Conservation (phyloP, 2,113 vertebrate genomes). For the Marmota flaviventris region DNA sequence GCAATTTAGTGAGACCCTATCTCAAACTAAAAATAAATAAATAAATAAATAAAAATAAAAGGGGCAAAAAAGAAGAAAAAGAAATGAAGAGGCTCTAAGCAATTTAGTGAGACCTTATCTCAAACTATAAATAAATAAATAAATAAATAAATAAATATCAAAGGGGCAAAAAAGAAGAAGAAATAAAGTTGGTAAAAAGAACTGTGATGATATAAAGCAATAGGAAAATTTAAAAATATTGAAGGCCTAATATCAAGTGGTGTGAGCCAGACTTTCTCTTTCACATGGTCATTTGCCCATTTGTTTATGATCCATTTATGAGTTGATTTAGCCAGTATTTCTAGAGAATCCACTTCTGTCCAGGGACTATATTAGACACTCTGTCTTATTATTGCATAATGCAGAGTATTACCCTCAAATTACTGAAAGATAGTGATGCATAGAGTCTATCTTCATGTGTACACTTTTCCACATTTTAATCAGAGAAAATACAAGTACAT, state of each 20-base stretch:
- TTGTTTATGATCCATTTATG: background rate
- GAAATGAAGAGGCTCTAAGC: no score
- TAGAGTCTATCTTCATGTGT: background rate
- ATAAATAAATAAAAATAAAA: no score
- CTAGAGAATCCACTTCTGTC: background rate
- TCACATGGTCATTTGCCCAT: background rate
- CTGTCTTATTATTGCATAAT: background rate
- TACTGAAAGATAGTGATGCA: background rate
- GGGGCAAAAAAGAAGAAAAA: no score
- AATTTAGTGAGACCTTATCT: no score
- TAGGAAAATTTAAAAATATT: background rate
- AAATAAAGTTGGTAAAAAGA: background rate
- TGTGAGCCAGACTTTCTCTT: background rate
- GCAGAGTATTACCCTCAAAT: background rate
- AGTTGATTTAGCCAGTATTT: background rate
- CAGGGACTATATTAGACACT: background rate
- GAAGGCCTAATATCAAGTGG: background rate
- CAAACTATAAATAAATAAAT: no score
- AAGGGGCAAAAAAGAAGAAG: no score
- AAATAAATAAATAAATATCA: no score
- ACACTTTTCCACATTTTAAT: constrained; percentile 22
- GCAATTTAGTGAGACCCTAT: no score
- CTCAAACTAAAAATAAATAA: no score
- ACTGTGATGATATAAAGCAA: background rate
- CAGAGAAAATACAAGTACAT: background rate